Evolutionary conservation across 23 tunicate species (phyloP).

Genomic region (Halocynthia aurantium): DNA sequence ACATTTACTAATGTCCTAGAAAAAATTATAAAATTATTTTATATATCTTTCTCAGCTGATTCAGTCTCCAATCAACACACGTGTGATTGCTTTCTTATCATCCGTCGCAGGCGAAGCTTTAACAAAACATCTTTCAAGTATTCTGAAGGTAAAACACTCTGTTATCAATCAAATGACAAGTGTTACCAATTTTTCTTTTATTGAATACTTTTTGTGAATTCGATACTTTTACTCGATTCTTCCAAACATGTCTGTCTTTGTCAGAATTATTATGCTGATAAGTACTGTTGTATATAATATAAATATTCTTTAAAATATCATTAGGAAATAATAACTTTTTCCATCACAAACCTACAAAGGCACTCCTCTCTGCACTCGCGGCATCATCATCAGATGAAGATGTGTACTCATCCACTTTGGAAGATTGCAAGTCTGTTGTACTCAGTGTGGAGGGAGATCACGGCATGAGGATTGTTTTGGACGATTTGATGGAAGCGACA

Average conservation of each 20-base stretch:
- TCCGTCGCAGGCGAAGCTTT: conserved; percentile 92
- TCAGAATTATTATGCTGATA: no score
- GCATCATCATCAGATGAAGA: conserved; percentile 6
- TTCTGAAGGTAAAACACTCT: conserved; percentile 48
- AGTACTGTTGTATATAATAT: no score
- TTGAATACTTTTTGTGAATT: no score
- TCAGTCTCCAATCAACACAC: conserved; percentile 83
- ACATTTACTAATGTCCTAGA: no score
- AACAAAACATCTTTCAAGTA: conserved; percentile 49
- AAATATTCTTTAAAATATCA: no score
- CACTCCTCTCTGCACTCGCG: conserved; percentile 9
- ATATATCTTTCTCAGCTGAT: conserved; percentile 38
- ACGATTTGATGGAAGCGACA: conserved; percentile 56
- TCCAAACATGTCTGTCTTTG: no score
- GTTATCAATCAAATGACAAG: no score
- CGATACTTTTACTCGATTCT: no score
- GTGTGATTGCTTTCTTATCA: conserved; percentile 61
- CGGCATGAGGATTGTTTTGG: conserved; percentile 71
- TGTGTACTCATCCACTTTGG: conserved; percentile 3
- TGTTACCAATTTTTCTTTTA: not conserved
- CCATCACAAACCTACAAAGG: not conserved
- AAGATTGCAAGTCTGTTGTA: conserved; percentile 31
- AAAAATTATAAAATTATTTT: no score
- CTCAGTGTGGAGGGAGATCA: conserved; percentile 82
- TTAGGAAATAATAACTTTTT: no score